Evolutionary conservation across 2,888 invertebrate species (phyloP).

Genomic region (Steinernema hermaphroditum): DNA sequence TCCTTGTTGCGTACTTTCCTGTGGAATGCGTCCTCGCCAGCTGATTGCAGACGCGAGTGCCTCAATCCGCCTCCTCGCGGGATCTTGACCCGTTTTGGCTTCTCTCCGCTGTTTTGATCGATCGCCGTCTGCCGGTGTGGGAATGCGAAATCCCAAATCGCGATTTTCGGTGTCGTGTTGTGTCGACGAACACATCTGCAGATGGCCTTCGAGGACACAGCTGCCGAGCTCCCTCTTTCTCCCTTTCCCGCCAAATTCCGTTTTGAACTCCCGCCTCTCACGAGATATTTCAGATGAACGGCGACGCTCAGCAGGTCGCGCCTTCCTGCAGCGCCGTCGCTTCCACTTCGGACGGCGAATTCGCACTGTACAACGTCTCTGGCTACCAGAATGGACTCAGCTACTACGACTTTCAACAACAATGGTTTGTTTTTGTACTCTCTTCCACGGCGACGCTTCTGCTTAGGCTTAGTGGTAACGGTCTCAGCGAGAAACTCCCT

Average conservation of each 20-base stretch:
- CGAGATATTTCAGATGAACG: neutral
- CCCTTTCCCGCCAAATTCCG: slow-evolving; percentile 4
- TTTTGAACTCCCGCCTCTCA: neutral
- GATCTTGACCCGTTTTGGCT: neutral
- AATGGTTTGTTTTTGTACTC: neutral
- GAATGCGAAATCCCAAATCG: slow-evolving; percentile 1
- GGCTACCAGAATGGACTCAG: neutral
- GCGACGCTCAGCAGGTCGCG: neutral
- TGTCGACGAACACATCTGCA: neutral
- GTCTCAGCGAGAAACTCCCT: no score
- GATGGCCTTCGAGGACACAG: slow-evolving; percentile 6
- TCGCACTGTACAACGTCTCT: neutral
- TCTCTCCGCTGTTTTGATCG: neutral
- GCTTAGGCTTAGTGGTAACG: no score
- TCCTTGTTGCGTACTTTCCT: no score
- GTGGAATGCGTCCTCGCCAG: no score
- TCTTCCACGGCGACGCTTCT: no score
- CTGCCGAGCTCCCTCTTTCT: neutral
- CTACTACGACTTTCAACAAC: neutral
- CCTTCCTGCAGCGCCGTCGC: neutral
- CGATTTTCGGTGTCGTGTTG: slow-evolving; percentile 3
- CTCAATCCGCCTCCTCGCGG: no score
- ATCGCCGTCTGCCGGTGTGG: neutral
- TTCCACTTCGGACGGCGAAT: neutral
- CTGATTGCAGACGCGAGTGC: no score